phyloP scores from a whole-genome alignment of 1,140 invertebrate genomes.

The Listronotus oregonensis region DNA sequence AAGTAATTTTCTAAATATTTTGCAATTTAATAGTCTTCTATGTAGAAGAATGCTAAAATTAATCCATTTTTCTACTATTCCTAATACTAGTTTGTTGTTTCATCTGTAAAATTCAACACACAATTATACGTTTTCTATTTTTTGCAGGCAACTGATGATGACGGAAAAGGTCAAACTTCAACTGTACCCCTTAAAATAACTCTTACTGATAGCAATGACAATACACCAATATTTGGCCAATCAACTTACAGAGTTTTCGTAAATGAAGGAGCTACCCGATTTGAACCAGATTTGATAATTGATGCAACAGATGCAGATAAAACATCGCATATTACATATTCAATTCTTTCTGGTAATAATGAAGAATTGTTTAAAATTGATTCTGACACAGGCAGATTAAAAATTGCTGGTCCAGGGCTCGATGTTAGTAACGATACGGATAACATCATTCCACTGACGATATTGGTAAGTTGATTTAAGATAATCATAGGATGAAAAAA shows the following conservation, averaged over 20 bases:
- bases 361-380: slow-evolving; percentile 72
- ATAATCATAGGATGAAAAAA: too few species aligned
- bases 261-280: slow-evolving; percentile 80
- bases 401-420: slow-evolving; percentile 65
- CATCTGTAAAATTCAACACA: too few species aligned
- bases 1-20: too few species aligned
- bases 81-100: too few species aligned
- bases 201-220: slow-evolving; percentile 85
- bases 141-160: slow-evolving; percentile 79
- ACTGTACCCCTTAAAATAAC: slow-evolving; percentile 79
- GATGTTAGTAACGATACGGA: slow-evolving; percentile 67
- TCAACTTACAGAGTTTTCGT: slow-evolving; percentile 77
- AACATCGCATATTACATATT: slow-evolving; percentile 79
- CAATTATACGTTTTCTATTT: too few species aligned
- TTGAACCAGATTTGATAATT: slow-evolving; percentile 75
- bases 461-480: slow-evolving; percentile 56
- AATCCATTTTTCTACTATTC: too few species aligned
- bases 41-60: too few species aligned
- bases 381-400: slow-evolving; percentile 69
- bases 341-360: slow-evolving; percentile 68
- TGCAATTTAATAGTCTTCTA: too few species aligned
- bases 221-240: slow-evolving; percentile 76
- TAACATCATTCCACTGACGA: slow-evolving; percentile 60
- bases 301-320: slow-evolving; percentile 80
- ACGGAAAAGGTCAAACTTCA: slow-evolving; percentile 75